Percentiles rank a stretch among this genome's conserved stretches.
Conservation (phyloP, 2,113 vertebrate genomes). For the Lethenteron reissneri region DNA sequence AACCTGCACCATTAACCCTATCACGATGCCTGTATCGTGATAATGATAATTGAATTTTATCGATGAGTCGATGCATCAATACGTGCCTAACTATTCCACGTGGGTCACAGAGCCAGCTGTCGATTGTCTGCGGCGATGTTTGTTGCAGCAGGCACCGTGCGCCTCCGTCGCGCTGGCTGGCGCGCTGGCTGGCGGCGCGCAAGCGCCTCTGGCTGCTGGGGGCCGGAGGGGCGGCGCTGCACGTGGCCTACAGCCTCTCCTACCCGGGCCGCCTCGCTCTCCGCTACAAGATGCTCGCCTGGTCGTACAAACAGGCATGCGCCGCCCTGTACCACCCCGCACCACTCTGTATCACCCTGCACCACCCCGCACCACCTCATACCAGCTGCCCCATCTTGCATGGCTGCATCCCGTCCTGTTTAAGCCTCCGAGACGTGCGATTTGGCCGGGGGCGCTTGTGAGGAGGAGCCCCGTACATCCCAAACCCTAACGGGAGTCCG, state of each 20-base stretch:
- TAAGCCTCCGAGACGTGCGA: background rate
- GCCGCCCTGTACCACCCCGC: no score
- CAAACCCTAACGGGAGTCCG: background rate
- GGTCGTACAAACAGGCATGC: conserved; percentile 41
- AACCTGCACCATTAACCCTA: no score
- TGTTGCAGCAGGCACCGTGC: no score
- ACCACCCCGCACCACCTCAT: no score
- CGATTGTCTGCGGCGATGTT: no score
- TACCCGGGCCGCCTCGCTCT: conserved; percentile 46
- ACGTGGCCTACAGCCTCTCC: conserved; percentile 53
- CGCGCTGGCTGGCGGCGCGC: conserved; percentile 52
- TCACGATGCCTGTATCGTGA: no score
- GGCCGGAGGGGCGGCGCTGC: conserved; percentile 48
- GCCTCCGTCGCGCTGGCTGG: conserved; percentile 30
- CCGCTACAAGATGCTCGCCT: conserved; percentile 33
- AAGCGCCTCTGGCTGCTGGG: conserved; percentile 77
- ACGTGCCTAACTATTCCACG: no score
- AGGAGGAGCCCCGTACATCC: background rate
- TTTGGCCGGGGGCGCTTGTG: background rate
- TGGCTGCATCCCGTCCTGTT: conserved; percentile 1
- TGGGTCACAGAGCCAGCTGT: no score
- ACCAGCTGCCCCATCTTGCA: background rate
- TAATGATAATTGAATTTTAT: no score
- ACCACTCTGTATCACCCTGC: no score
- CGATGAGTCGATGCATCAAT: no score